These are phyloP conservation scores for Hydroisotoma schaefferi DNA, from an alignment of 2,888 invertebrate species.

Conservation along the genomic window DNA sequence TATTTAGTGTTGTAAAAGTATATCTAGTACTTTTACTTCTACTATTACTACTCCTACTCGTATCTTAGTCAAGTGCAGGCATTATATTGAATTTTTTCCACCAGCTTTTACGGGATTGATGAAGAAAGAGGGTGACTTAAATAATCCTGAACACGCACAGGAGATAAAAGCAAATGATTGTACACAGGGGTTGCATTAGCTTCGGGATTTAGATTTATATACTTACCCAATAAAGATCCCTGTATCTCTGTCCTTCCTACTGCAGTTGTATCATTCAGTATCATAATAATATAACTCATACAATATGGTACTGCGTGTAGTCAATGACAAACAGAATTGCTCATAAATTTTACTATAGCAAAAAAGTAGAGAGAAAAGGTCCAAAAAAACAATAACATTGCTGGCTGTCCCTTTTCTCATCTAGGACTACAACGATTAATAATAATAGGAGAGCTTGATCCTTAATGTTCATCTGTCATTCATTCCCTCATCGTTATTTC, in stretches of 20 bases:
- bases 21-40: too few relatives aligned
- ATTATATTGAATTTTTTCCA: neutral
- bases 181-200: conserved; percentile 1
- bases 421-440: too few relatives aligned
- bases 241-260: too few relatives aligned
- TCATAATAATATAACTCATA: neutral
- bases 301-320: neutral
- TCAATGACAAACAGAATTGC: neutral
- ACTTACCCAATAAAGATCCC: neutral
- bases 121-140: neutral
- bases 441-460: neutral
- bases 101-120: too few relatives aligned
- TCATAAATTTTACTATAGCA: neutral
- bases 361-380: too few relatives aligned
- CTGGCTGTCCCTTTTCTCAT: too few relatives aligned
- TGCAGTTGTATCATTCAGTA: too few relatives aligned
- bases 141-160: conserved; percentile 12
- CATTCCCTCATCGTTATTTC: neutral
- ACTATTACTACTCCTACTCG: too few relatives aligned
- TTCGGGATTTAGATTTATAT: neutral
- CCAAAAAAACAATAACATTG: too few relatives aligned
- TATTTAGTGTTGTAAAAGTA: too few relatives aligned
- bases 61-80: neutral
- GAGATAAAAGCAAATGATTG: conserved; percentile 15
- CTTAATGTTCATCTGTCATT: neutral